Evolutionary conservation across 2,888 invertebrate species (phyloP).

Genomic region (Stegophylla sp.): DNA sequence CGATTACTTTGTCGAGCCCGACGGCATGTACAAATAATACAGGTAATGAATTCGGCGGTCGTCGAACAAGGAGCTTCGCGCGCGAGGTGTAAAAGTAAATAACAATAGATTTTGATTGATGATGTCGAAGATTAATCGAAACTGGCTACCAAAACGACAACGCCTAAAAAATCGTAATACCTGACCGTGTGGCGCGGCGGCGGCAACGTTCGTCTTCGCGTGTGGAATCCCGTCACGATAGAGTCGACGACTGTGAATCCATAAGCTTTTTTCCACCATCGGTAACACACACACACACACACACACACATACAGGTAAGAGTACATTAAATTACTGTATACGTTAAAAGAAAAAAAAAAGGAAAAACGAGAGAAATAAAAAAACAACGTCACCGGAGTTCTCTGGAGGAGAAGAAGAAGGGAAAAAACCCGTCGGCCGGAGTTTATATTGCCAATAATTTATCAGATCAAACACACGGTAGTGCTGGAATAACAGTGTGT

Average conservation of each 20-base stretch:
- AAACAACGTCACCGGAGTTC: not conserved
- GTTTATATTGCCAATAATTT: slow-evolving; percentile 56
- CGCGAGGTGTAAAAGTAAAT: slow-evolving; percentile 58
- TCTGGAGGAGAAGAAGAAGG: not conserved
- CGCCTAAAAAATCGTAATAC: slow-evolving; percentile 35
- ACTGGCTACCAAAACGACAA: slow-evolving; percentile 56
- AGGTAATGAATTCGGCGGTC: slow-evolving; percentile 58
- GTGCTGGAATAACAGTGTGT: not conserved
- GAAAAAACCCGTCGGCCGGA: slow-evolving; percentile 36
- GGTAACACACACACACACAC: not conserved
- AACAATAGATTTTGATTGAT: slow-evolving; percentile 59
- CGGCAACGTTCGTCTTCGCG: not conserved
- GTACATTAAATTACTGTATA: slow-evolving; percentile 44
- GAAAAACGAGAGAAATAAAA: not conserved
- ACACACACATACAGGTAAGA: too few relatives aligned
- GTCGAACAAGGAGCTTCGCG: slow-evolving; percentile 53
- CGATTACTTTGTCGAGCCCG: slow-evolving; percentile 49
- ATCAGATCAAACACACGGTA: slow-evolving; percentile 49
- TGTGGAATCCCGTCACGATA: slow-evolving; percentile 28
- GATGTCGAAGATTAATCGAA: slow-evolving; percentile 58
- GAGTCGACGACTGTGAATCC: slow-evolving; percentile 25
- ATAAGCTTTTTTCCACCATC: not conserved
- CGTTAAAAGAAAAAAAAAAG: not conserved
- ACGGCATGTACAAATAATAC: slow-evolving; percentile 31
- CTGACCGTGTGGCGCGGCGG: slow-evolving; percentile 11